Conservation (phyloP, 2,888 invertebrate genomes). For the Criorhina ranunculi region DNA sequence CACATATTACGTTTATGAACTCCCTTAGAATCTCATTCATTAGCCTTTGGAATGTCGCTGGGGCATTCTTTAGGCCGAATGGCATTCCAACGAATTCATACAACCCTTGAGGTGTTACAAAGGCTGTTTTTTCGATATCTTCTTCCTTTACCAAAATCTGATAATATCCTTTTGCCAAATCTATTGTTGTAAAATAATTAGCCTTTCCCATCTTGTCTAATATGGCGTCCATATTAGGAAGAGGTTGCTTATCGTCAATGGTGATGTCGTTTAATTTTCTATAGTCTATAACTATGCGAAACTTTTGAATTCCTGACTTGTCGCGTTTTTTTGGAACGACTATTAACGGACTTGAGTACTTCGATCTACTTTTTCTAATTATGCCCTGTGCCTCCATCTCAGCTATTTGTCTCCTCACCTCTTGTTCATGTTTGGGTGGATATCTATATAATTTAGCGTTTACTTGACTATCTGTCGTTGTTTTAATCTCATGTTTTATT, state of each 20-base stretch:
- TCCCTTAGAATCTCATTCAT: too few species aligned
- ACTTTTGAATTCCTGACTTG: slow-evolving; percentile 44
- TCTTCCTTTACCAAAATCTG: neutral
- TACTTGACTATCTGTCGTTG: slow-evolving; percentile 19
- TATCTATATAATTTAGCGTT: slow-evolving; percentile 21
- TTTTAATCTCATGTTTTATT: slow-evolving; percentile 13
- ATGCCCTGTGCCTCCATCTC: slow-evolving; percentile 73
- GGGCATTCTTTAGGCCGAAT: too few species aligned
- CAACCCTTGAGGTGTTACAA: neutral
- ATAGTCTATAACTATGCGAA: slow-evolving; percentile 37
- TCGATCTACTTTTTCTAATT: slow-evolving; percentile 72
- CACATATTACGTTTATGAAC: too few species aligned
- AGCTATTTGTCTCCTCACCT: too few species aligned
- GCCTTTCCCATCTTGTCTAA: neutral
- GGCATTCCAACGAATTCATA: too few species aligned
- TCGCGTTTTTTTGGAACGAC: slow-evolving; percentile 75
- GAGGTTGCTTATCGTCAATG: slow-evolving; percentile 8
- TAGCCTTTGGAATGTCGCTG: too few species aligned
- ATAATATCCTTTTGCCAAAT: neutral
- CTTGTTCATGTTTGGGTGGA: slow-evolving; percentile 21
- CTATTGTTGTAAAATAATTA: neutral
- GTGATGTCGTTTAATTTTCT: too few species aligned
- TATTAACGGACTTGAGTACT: slow-evolving; percentile 24
- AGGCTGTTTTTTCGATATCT: neutral
- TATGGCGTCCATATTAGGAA: slow-evolving; percentile 32